These are phyloP conservation scores for Probosciger aterrimus DNA, from an alignment of 2,113 vertebrate genomes.

Conservation along the genomic window DNA sequence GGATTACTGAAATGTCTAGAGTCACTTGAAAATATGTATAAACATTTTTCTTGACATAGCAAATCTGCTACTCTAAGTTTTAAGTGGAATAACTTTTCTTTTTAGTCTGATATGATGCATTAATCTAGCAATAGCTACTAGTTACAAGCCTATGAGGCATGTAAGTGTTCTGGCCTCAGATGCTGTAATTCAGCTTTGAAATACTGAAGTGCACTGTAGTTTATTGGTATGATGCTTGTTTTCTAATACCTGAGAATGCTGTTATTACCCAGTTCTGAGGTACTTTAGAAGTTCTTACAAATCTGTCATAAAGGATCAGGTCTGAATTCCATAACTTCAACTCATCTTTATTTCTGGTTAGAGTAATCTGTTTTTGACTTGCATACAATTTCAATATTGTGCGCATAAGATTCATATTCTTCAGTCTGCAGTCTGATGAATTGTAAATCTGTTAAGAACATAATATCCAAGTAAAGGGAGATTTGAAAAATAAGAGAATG, in stretches of 20 bases:
- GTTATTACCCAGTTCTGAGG: background rate
- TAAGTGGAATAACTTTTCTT: background rate
- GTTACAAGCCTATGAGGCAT: fast-evolving
- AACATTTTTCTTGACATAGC: background rate
- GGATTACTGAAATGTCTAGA: background rate
- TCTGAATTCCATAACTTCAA: background rate
- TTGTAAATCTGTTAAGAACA: background rate
- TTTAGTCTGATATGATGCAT: background rate
- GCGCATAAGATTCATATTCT: background rate
- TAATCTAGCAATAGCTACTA: background rate
- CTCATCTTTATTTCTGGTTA: background rate
- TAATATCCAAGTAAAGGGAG: background rate
- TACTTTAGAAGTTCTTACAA: background rate
- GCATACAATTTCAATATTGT: background rate
- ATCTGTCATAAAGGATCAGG: background rate
- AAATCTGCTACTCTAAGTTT: background rate
- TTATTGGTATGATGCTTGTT: background rate
- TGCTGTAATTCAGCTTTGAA: background rate
- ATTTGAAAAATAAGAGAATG: background rate
- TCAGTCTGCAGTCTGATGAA: background rate
- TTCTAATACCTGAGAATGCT: background rate
- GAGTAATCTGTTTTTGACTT: background rate
- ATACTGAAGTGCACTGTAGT: background rate
- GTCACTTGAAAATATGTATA: background rate
- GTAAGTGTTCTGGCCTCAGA: background rate